Percentiles rank a stretch among this genome's conserved stretches.
These are phyloP conservation scores for Proterorhinus semilunaris DNA, from an alignment of 2,113 vertebrate species.

Conservation along the genomic window DNA sequence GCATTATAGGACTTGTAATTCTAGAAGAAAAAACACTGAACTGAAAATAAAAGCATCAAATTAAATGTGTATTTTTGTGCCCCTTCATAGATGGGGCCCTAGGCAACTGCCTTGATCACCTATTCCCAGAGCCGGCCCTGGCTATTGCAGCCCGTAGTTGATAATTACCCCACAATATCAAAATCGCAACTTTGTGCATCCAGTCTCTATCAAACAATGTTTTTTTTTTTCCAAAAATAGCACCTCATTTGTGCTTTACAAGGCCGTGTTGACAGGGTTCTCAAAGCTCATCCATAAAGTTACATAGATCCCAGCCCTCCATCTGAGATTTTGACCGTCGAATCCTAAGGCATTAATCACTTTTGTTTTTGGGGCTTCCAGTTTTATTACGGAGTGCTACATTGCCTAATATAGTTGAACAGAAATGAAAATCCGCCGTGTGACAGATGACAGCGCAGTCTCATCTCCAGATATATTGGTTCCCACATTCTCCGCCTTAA, in stretches of 20 bases:
- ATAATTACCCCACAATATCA: no score
- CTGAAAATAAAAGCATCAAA: no score
- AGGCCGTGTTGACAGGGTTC: no score
- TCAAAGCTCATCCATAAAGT: neutral
- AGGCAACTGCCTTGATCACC: no score
- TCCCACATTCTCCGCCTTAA: constrained; percentile 34
- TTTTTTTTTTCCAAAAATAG: no score
- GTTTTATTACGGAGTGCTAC: constrained; percentile 16
- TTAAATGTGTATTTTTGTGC: no score
- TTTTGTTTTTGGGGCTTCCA: constrained; percentile 27
- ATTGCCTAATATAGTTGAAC: constrained; percentile 24
- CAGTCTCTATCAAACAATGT: neutral
- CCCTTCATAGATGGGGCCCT: no score
- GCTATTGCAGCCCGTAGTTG: no score
- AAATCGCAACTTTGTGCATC: neutral
- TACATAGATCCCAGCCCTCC: neutral
- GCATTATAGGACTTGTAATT: no score
- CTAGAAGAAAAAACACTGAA: no score
- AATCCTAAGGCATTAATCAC: neutral
- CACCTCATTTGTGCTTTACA: no score
- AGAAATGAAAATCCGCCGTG: constrained; percentile 12
- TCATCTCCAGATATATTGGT: constrained; percentile 17
- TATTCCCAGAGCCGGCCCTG: no score
- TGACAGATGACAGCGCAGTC: constrained; percentile 37
- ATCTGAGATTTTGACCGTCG: neutral